Evolutionary conservation across 2,113 vertebrate species (phyloP).

Genomic region (Oryzias celebensis): DNA sequence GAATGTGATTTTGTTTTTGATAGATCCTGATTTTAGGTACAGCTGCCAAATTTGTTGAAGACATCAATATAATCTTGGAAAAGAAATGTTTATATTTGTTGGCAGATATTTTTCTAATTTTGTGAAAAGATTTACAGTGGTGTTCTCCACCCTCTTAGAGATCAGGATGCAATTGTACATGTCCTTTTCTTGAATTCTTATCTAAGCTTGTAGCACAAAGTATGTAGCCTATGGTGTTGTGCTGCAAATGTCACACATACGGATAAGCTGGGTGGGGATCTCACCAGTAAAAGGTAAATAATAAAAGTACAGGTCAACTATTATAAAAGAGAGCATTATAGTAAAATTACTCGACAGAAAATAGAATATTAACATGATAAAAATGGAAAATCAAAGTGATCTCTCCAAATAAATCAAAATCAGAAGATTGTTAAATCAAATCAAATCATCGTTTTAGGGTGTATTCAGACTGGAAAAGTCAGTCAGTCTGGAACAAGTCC

Average conservation of each 20-base stretch:
- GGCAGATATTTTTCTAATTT: slow-evolving; percentile 33
- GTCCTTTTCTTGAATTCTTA: slow-evolving; percentile 15
- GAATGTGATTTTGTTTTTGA: no score
- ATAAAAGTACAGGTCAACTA: slow-evolving; percentile 40
- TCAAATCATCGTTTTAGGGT: no score
- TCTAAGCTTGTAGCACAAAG: slow-evolving; percentile 22
- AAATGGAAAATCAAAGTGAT: no score
- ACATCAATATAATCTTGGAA: no score
- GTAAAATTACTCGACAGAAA: neutral
- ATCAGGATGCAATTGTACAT: no score
- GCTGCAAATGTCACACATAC: slow-evolving; percentile 61
- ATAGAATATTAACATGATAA: slow-evolving; percentile 3
- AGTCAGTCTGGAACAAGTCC: no score
- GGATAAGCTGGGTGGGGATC: slow-evolving; percentile 41
- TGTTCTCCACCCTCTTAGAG: neutral
- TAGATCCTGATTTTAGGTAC: no score
- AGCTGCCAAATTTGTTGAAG: no score
- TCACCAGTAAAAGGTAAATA: slow-evolving; percentile 15
- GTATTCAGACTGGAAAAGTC: no score
- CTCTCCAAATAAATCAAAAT: no score
- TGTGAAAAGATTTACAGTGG: slow-evolving; percentile 42
- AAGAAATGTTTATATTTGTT: slow-evolving; percentile 11
- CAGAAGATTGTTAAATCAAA: no score
- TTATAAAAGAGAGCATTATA: slow-evolving; percentile 34
- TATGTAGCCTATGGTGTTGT: slow-evolving; percentile 44